Conservation (phyloP, 1,140 invertebrate species). For the Panagrolaimus sp. region DNA sequence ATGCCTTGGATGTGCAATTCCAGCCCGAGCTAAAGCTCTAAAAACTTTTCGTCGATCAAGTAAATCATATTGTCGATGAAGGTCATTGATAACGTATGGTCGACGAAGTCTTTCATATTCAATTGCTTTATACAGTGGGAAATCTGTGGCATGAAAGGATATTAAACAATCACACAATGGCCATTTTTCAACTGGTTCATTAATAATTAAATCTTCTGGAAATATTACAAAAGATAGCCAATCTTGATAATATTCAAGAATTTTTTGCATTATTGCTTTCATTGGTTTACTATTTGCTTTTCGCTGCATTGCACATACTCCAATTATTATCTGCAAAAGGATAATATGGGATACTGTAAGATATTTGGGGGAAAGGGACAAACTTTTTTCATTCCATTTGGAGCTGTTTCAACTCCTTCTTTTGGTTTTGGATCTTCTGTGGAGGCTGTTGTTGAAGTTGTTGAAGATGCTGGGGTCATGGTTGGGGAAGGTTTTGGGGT, state of each 20-base stretch:
- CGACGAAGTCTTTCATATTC: conserved; percentile 83
- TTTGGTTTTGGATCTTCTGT: background rate
- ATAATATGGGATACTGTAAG: background rate
- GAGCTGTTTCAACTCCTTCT: background rate
- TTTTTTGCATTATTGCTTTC: conserved; percentile 55
- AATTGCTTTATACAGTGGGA: conserved; percentile 95
- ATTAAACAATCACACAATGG: conserved; percentile 93
- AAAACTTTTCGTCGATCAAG: conserved; percentile 81
- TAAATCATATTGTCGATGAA: conserved; percentile 96
- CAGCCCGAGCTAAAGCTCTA: conserved; percentile 82
- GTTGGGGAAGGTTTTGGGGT: background rate
- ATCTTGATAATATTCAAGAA: conserved; percentile 54
- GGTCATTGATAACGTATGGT: conserved; percentile 95
- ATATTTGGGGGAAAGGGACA: background rate
- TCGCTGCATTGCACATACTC: conserved; percentile 57
- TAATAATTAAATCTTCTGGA: conserved; percentile 78
- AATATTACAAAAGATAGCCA: conserved; percentile 53
- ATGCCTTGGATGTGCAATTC: conserved; percentile 94
- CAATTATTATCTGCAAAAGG: conserved; percentile 51
- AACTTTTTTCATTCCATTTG: conserved; percentile 21
- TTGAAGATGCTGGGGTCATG: no score
- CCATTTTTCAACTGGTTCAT: conserved; percentile 95
- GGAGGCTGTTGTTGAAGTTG: background rate
- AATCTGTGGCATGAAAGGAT: conserved; percentile 91
- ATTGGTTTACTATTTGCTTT: conserved; percentile 58